Evolutionary conservation across 2,888 invertebrate species (phyloP).

Genomic region (Clistopyga incitator): DNA sequence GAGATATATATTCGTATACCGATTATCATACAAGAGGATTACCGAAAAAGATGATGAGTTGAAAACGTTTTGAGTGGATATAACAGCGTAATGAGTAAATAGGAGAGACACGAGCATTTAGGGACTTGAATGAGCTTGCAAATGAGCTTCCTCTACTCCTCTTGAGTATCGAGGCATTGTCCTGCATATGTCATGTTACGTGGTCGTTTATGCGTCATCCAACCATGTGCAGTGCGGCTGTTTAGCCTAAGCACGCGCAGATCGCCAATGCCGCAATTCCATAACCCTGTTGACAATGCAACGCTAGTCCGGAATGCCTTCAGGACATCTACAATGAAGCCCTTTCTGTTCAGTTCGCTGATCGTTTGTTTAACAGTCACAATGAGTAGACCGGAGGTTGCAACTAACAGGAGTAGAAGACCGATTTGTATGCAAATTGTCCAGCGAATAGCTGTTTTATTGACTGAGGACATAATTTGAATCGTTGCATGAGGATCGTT

Average conservation of each 20-base stretch:
- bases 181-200: conserved; percentile 24
- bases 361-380: conserved; percentile 55
- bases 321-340: conserved; percentile 49
- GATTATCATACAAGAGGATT: not conserved
- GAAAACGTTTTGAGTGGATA: not conserved
- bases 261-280: conserved; percentile 40
- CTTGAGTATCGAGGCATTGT: conserved; percentile 34
- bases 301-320: conserved; percentile 53
- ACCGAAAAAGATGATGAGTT: not conserved
- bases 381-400: conserved; percentile 24
- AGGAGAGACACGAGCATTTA: not conserved
- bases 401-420: not conserved
- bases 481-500: conserved; percentile 38
- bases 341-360: conserved; percentile 45
- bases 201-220: not conserved
- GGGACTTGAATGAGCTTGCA: conserved; percentile 17
- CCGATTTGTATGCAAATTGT: conserved; percentile 37
- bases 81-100: not conserved
- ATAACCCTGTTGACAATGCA: conserved; percentile 53
- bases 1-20: not conserved
- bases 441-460: conserved; percentile 59
- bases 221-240: conserved; percentile 22
- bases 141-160: conserved; percentile 21
- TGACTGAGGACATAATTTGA: conserved; percentile 57
- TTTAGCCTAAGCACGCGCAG: conserved; percentile 32